phyloP scores from a whole-genome alignment of 2,113 vertebrate genomes.

The Ramphastos sulfuratus region DNA sequence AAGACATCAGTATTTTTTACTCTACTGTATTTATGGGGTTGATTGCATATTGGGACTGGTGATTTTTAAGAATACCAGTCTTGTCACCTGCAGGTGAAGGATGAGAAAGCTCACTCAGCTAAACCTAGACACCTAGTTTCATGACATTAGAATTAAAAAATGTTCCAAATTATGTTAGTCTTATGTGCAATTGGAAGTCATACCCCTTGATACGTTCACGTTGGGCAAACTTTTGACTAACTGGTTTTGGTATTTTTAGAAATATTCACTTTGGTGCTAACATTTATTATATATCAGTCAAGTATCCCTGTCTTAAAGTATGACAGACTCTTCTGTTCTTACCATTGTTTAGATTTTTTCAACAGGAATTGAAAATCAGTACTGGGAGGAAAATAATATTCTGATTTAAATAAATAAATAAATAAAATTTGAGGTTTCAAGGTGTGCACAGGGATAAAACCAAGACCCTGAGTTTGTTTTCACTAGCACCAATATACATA shows the following conservation, averaged over 20 bases:
- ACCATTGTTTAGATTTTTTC: neutral
- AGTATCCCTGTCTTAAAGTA: neutral
- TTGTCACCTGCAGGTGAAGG: neutral
- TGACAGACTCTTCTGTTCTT: neutral
- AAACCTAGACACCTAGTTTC: neutral
- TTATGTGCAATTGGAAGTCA: neutral
- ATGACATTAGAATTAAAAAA: neutral
- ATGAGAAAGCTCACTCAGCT: neutral
- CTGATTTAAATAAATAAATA: neutral
- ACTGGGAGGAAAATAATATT: neutral
- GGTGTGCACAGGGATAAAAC: neutral
- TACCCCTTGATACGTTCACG: accelerated
- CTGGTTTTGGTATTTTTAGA: neutral
- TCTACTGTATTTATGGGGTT: neutral
- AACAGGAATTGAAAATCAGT: neutral
- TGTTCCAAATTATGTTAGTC: neutral
- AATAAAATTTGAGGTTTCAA: neutral
- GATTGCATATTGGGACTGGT: neutral
- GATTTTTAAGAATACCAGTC: neutral
- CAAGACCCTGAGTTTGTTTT: neutral
- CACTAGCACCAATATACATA: neutral
- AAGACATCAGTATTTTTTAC: neutral
- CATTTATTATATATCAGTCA: neutral
- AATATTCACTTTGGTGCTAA: neutral
- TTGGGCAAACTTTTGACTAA: neutral